Evolutionary conservation across 1,140 invertebrate genomes (phyloP).

Genomic region (Mya arenaria): DNA sequence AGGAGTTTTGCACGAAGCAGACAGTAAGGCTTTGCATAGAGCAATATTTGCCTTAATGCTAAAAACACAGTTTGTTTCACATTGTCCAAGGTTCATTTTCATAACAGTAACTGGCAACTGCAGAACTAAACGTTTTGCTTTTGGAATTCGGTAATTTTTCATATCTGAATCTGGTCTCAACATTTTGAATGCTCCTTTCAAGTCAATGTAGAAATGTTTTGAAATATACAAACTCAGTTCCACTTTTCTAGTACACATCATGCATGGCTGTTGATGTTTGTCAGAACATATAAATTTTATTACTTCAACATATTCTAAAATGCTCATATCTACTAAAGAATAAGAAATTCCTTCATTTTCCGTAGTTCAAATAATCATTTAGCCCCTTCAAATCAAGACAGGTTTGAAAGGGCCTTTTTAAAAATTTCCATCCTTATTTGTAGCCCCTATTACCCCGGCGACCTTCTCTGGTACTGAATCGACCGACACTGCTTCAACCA

Average conservation of each 20-base stretch:
- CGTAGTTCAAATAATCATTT: not conserved
- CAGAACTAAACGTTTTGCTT: slow-evolving; percentile 5
- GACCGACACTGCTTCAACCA: too few species aligned
- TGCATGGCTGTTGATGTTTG: slow-evolving; percentile 9
- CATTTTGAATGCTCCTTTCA: slow-evolving; percentile 2
- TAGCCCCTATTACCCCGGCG: too few species aligned
- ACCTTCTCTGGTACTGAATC: too few species aligned
- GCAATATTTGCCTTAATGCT: slow-evolving; percentile 8
- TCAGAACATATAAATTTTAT: not conserved
- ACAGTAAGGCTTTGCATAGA: not conserved
- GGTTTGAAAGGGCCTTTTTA: not conserved
- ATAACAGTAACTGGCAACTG: not conserved
- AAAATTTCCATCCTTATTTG: not conserved
- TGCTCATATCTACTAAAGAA: slow-evolving; percentile 1
- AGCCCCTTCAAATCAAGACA: not conserved
- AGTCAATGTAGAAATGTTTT: not conserved
- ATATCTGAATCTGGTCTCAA: slow-evolving; percentile 10
- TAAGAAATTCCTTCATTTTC: not conserved
- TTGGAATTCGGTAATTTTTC: slow-evolving; percentile 20
- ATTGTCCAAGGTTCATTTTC: not conserved
- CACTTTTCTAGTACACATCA: not conserved
- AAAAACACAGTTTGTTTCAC: too few species aligned
- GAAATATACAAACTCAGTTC: not conserved
- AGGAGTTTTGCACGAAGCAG: not conserved
- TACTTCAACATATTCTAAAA: not conserved